A percentile compares a stretch with the other conserved stretches of the same genome.
These are phyloP conservation scores for Rhipidura dahli DNA, from an alignment of 2,113 vertebrate genomes.

Conservation along the genomic window DNA sequence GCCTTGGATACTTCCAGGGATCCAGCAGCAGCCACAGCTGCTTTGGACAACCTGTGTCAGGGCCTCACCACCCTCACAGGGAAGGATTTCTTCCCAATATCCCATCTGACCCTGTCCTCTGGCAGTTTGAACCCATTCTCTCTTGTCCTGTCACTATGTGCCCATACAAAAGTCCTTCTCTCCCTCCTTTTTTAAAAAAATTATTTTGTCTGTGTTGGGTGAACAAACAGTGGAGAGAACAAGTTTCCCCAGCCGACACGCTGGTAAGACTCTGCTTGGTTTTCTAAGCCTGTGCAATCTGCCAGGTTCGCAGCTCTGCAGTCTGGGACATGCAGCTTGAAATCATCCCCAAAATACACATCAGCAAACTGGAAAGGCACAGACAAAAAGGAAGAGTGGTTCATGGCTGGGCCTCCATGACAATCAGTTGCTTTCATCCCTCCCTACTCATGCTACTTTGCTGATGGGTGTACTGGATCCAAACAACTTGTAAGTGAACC, in stretches of 20 bases:
- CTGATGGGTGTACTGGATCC: background rate
- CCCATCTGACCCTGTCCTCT: background rate
- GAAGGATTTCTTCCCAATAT: background rate
- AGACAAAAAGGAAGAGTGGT: background rate
- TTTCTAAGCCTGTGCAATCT: background rate
- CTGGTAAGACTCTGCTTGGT: background rate
- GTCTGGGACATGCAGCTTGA: background rate
- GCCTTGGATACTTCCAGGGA: background rate
- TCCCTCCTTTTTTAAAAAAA: background rate
- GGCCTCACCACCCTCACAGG: background rate
- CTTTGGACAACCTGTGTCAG: background rate
- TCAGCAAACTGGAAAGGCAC: background rate
- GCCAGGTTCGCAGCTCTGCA: background rate
- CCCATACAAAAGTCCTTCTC: background rate
- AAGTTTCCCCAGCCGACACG: background rate
- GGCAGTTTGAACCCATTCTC: background rate
- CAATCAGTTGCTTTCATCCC: background rate
- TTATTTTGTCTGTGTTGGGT: background rate
- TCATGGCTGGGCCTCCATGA: background rate
- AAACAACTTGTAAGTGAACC: background rate
- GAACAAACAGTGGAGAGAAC: background rate
- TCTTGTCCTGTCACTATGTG: background rate
- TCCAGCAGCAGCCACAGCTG: background rate
- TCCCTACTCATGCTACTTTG: background rate
- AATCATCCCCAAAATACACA: accelerated